Conservation (phyloP, 30 jellyfish, hydroid and myxozoan genomes). For the Catostylus mosaicus region DNA sequence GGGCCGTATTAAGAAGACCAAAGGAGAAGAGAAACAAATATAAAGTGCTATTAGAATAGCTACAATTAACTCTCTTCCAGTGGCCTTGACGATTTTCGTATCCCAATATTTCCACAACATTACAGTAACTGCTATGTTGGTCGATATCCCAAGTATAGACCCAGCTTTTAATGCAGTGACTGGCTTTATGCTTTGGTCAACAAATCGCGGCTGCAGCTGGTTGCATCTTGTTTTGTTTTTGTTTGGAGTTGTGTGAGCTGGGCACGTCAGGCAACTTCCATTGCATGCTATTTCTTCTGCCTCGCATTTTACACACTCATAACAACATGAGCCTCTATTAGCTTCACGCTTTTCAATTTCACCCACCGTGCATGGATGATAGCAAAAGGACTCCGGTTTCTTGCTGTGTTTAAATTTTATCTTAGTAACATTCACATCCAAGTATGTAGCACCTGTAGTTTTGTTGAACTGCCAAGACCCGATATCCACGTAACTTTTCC, state of each 20-base stretch:
- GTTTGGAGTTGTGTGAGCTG: background rate
- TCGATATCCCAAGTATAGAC: constrained; percentile 36
- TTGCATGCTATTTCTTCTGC: background rate
- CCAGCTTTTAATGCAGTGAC: constrained; percentile 1
- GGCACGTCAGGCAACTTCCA: background rate
- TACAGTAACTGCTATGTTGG: constrained; percentile 33
- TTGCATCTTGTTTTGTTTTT: constrained; percentile 3
- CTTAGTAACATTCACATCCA: background rate
- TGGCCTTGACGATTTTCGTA: constrained; percentile 60
- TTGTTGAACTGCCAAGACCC: constrained; percentile 18
- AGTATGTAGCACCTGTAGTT: background rate
- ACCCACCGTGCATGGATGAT: constrained; percentile 33
- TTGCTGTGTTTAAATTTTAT: background rate
- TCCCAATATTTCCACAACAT: constrained; percentile 23
- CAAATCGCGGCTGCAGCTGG: constrained; percentile 10
- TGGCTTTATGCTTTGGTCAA: background rate
- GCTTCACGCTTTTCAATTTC: background rate
- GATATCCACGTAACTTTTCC: background rate
- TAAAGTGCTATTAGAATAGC: constrained; percentile 68
- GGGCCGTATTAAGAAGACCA: constrained; percentile 40
- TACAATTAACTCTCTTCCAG: constrained; percentile 53
- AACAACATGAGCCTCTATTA: background rate
- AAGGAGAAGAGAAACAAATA: constrained; percentile 69
- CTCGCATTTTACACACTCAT: background rate
- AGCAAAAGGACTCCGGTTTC: constrained; percentile 49